These are phyloP conservation scores for Oophaga sylvatica DNA, from an alignment of 2,797 vertebrate genomes.

Conservation along the genomic window DNA sequence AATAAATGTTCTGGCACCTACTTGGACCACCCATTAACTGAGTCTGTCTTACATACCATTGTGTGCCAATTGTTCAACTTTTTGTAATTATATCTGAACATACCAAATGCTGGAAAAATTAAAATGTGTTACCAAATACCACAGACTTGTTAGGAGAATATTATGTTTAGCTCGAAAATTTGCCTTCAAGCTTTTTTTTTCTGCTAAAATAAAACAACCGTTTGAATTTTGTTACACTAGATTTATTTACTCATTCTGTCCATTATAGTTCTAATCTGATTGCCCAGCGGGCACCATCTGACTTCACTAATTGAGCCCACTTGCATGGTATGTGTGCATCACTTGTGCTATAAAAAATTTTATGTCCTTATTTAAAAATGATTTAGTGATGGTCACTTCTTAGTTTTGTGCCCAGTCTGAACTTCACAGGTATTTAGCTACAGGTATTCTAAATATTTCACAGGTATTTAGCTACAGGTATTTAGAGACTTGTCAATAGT, in stretches of 20 bases:
- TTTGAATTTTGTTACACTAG: conserved; percentile 44
- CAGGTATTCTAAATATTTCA: too few relatives aligned
- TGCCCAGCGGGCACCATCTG: conserved; percentile 37
- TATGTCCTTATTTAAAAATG: neutral
- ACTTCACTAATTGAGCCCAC: conserved; percentile 31
- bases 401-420: neutral
- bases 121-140: conserved; percentile 56
- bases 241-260: conserved; percentile 32
- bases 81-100: conserved; percentile 45
- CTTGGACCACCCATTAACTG: conserved; percentile 51
- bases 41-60: conserved; percentile 41
- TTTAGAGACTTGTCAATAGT: neutral
- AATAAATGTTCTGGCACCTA: conserved; percentile 42
- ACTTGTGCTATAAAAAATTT: neutral
- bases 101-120: conserved; percentile 53
- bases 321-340: conserved; percentile 1
- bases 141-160: conserved; percentile 46
- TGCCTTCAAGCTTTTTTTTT: conserved; percentile 46
- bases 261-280: conserved; percentile 49
- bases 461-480: too few relatives aligned
- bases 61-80: conserved; percentile 39
- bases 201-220: conserved; percentile 52
- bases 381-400: neutral
- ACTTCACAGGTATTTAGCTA: neutral
- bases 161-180: conserved; percentile 40